Conservation (phyloP, 1,140 invertebrate species). For the Trinorchestia longiramus region DNA sequence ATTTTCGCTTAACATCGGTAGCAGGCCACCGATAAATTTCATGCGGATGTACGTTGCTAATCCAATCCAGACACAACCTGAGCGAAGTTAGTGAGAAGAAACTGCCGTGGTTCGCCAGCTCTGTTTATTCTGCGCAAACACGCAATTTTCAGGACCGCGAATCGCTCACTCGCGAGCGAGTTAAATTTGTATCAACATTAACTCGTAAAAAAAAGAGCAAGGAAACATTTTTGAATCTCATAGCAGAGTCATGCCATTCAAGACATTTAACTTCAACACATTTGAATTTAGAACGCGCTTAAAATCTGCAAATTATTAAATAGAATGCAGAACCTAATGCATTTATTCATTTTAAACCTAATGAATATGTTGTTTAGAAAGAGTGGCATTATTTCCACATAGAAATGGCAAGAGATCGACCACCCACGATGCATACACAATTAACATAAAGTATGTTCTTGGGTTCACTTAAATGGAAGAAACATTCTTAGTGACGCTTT, state of each 20-base stretch:
- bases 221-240: neutral
- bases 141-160: neutral
- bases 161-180: neutral
- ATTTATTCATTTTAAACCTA: no score
- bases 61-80: neutral
- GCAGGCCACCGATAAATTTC: neutral
- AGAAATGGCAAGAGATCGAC: no score
- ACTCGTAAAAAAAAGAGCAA: neutral
- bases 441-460: no score
- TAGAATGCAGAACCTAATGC: no score
- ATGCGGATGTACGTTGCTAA: neutral
- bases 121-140: neutral
- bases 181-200: neutral
- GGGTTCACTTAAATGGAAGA: no score
- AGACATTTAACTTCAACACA: no score
- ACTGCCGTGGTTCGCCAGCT: neutral
- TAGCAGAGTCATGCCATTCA: neutral
- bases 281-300: no score
- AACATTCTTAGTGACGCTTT: no score
- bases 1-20: neutral
- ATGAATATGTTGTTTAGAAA: no score
- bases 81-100: neutral
- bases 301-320: no score
- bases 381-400: no score
- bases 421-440: no score